Conservation (phyloP, 2,113 vertebrate species). For the Hymenochirus boettgeri region DNA sequence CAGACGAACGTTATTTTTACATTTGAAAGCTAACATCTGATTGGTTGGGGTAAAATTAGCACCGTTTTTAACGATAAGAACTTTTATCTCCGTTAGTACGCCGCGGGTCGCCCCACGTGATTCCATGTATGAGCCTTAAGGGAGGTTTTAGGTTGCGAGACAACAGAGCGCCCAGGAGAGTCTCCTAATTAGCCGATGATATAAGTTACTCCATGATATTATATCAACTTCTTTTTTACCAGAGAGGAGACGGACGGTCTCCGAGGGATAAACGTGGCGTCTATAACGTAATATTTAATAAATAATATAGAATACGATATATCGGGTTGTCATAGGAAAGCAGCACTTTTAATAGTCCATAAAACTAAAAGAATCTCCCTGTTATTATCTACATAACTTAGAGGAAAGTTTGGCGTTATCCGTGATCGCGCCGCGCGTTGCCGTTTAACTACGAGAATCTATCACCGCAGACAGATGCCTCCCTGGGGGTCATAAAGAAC, state of each 20-base stretch:
- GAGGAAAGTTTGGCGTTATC: neutral
- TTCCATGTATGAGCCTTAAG: too few species aligned
- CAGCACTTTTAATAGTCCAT: conserved; percentile 35
- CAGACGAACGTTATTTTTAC: too few species aligned
- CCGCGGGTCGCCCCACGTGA: too few species aligned
- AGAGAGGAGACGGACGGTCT: neutral
- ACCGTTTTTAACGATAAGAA: too few species aligned
- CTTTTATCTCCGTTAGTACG: too few species aligned
- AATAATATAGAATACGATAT: neutral
- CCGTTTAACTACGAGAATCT: conserved; percentile 33
- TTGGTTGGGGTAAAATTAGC: too few species aligned
- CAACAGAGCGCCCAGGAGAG: too few species aligned
- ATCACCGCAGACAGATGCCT: conserved; percentile 23
- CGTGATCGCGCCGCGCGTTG: neutral
- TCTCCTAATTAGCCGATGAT: neutral
- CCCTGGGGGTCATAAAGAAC: conserved; percentile 1
- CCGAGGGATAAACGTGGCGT: too few species aligned
- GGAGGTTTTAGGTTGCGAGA: too few species aligned
- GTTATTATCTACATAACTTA: conserved; percentile 7
- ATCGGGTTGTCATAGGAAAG: conserved; percentile 2
- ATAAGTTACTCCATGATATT: too few species aligned
- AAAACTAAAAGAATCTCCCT: conserved; percentile 2
- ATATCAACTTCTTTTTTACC: conserved; percentile 5
- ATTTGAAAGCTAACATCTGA: too few species aligned
- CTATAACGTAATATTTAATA: too few species aligned